A percentile compares a stretch with the other conserved stretches of the same genome.
Conservation (phyloP, 2,888 invertebrate species). For the Nebria salina region DNA sequence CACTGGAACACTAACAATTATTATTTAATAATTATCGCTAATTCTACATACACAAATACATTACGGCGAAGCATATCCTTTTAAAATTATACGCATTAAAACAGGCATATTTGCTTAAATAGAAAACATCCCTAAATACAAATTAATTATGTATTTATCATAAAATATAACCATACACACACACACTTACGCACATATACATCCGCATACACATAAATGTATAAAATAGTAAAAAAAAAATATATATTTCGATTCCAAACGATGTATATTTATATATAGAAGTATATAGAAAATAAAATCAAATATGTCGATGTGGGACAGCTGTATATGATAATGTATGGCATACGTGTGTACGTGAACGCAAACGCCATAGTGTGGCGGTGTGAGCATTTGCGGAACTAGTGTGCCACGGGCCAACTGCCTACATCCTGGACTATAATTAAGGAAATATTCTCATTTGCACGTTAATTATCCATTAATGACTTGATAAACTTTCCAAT, state of each 20-base stretch:
- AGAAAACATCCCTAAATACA: no score
- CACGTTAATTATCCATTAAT: slow-evolving; percentile 47
- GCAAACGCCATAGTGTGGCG: slow-evolving; percentile 15
- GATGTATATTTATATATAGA: background rate
- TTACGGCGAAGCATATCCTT: no score
- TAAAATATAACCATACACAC: background rate
- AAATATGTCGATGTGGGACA: background rate
- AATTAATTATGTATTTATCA: no score
- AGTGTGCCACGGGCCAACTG: slow-evolving; percentile 37
- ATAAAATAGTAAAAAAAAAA: no score
- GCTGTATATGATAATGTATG: background rate
- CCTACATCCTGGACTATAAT: slow-evolving; percentile 46
- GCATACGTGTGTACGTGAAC: background rate
- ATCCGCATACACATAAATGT: no score
- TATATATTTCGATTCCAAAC: no score
- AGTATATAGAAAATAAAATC: background rate
- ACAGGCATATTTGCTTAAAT: no score
- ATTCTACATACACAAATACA: no score
- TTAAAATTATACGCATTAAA: no score
- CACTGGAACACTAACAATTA: no score
- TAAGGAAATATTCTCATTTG: slow-evolving; percentile 48
- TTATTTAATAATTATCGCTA: no score
- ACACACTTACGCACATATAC: background rate
- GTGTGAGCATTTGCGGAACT: slow-evolving; percentile 27
- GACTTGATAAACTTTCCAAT: slow-evolving; percentile 47